These are phyloP conservation scores for Ctenopoma multispine DNA, from an alignment of 2,797 vertebrate genomes.

Conservation along the genomic window DNA sequence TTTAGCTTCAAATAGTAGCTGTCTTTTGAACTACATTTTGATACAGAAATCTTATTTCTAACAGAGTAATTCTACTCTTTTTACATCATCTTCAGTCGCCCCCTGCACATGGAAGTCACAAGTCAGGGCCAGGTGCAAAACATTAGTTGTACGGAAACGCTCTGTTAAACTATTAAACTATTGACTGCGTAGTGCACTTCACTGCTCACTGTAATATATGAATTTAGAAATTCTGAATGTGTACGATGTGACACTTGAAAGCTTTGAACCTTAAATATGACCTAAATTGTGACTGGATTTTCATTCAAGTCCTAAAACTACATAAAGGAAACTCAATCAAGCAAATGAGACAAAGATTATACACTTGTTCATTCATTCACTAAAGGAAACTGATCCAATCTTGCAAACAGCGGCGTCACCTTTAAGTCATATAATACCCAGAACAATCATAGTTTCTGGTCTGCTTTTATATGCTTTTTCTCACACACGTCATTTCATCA, in stretches of 20 bases:
- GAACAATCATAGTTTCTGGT: background rate
- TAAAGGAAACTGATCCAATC: background rate
- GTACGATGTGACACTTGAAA: too few species aligned
- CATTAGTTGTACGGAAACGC: background rate
- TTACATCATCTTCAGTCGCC: background rate
- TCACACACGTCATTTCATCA: slow-evolving; percentile 10
- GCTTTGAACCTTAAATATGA: too few species aligned
- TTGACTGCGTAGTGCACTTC: background rate
- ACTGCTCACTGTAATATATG: background rate
- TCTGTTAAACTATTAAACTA: too few species aligned
- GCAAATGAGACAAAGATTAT: background rate
- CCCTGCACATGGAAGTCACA: background rate
- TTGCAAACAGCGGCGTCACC: too few species aligned
- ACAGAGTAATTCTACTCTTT: too few species aligned
- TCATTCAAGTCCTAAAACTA: background rate
- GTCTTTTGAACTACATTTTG: too few species aligned
- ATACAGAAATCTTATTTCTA: too few species aligned
- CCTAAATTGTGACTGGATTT: too few species aligned
- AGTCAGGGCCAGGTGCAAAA: background rate
- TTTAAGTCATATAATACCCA: background rate
- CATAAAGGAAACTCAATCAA: background rate
- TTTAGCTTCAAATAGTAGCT: too few species aligned
- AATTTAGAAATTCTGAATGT: background rate
- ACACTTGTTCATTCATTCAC: background rate
- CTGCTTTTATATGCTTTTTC: background rate